Evolutionary conservation across 2,888 invertebrate species (phyloP), one percentile per base, ranked within the genome.

Genomic region (Agrenia bidenticulata): DNA sequence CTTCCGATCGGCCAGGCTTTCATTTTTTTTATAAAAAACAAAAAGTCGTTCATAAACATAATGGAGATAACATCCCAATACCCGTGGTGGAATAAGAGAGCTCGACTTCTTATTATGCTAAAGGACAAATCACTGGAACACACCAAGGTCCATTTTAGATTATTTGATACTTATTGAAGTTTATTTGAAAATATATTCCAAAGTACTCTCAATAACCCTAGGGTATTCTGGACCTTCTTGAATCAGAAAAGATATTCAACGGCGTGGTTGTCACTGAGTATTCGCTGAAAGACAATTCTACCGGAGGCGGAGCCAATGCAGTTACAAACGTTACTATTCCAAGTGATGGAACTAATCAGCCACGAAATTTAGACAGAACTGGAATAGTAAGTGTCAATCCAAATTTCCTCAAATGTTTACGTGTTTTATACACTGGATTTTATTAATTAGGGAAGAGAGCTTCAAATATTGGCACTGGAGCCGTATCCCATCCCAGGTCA

Each of bases 401-500:
- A n/a, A n/a, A n/a, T n/a, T n/a, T n/a, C n/a, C n/a, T n/a, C n/a
- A n/a, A n/a, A 11, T 39, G 15, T 39, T 39, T 49, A 13, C 21
- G 24, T 51, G 15, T 51, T 24, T 17, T n/a, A n/a, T n/a, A n/a
- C n/a, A n/a, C n/a, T n/a, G n/a, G n/a, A n/a, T n/a, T n/a, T n/a
- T n/a, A n/a, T n/a, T n/a, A n/a, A n/a, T n/a, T 7, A 58, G 58
- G 58, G 55, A 17, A 26, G 59, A 17, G 69, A 54, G 26, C 50
- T 76, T 11, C 75, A 76, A 69, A 65, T 76, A 0, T 72, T 72
- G 11, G 72, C 73, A 21, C 41, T 76, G 19, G 74, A 76, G 37
- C 76, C 76, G 2, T 76, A 72, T 60, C 76, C 76, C n/a, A 32
- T 60, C 17, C 69, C 58, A 49, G 73, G 72, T 11, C 68, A 70